phyloP scores from a whole-genome alignment of 2,888 invertebrate species.

The Tholera decimalis region DNA sequence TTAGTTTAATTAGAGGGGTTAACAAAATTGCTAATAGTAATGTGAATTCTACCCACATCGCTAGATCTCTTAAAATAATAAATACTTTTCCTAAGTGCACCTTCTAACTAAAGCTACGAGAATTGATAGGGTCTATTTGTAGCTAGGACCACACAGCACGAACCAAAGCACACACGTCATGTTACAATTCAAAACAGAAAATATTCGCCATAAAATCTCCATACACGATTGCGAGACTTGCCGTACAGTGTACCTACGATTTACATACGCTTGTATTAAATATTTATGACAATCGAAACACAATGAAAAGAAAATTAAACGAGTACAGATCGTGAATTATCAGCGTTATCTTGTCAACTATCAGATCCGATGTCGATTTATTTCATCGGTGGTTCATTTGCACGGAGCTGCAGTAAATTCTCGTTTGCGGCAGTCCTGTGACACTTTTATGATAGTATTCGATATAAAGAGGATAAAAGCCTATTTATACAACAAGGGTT shows the following conservation, averaged over 20 bases:
- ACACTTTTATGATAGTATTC: conserved; percentile 89
- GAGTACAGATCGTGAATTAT: conserved; percentile 78
- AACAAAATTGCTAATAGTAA: no score
- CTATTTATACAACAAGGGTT: conserved; percentile 74
- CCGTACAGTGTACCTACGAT: conserved; percentile 53
- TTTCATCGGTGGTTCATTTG: conserved; percentile 86
- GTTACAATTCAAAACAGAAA: conserved; percentile 58
- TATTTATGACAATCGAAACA: conserved; percentile 64
- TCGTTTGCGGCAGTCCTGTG: conserved; percentile 86
- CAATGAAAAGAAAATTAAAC: conserved; percentile 68
- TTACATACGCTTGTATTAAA: conserved; percentile 62
- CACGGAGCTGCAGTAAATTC: conserved; percentile 86
- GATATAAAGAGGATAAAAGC: conserved; percentile 80
- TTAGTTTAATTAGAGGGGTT: no score
- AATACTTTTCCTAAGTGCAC: not conserved
- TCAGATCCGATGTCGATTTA: conserved; percentile 80
- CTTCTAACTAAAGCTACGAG: conserved; percentile 2
- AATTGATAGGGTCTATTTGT: conserved; percentile 15
- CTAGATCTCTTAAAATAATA: no score
- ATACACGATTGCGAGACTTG: conserved; percentile 57
- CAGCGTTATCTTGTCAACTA: conserved; percentile 83
- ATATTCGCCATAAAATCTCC: conserved; percentile 61
- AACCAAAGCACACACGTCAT: conserved; percentile 46
- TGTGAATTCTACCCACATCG: no score
- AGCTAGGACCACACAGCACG: conserved; percentile 57